Percentiles rank a stretch among this genome's conserved stretches.
Evolutionary conservation across 2,888 invertebrate genomes (phyloP).

Genomic region (Scelioninae gen. 1): DNA sequence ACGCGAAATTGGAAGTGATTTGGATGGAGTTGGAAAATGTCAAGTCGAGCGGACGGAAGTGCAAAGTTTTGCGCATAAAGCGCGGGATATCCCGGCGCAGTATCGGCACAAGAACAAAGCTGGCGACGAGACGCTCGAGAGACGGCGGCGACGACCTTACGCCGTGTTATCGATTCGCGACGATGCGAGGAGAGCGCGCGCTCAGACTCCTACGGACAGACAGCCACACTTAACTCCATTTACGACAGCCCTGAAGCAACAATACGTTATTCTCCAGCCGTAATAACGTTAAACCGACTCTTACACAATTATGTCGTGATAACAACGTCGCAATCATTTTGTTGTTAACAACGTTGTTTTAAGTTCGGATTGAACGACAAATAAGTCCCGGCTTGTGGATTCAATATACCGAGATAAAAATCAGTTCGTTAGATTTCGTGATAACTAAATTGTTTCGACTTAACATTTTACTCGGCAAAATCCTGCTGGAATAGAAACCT

Average conservation of each 20-base stretch:
- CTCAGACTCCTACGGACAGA: slow-evolving; percentile 59
- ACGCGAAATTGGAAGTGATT: slow-evolving; percentile 28
- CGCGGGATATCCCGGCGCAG: slow-evolving; percentile 67
- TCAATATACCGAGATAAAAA: neutral
- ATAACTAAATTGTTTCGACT: neutral
- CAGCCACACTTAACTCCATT: slow-evolving; percentile 58
- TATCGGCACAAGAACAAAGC: slow-evolving; percentile 72
- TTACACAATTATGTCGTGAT: slow-evolving; percentile 45
- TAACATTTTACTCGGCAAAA: neutral
- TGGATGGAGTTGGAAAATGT: slow-evolving; percentile 21
- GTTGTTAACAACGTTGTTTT: slow-evolving; percentile 36
- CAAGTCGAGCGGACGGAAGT: slow-evolving; percentile 28
- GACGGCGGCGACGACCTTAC: slow-evolving; percentile 74
- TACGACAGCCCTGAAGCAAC: slow-evolving; percentile 57
- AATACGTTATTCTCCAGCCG: slow-evolving; percentile 41
- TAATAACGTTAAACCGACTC: slow-evolving; percentile 36
- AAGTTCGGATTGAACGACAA: slow-evolving; percentile 17
- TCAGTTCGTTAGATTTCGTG: neutral
- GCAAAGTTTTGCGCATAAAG: slow-evolving; percentile 63
- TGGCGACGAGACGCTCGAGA: slow-evolving; percentile 74
- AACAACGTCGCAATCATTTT: slow-evolving; percentile 43
- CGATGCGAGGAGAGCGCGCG: slow-evolving; percentile 60
- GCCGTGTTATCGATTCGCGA: slow-evolving; percentile 69
- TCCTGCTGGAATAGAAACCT: neutral
- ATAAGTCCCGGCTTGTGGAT: slow-evolving; percentile 12